Evolutionary conservation across 2,888 invertebrate genomes (phyloP), one percentile per base, ranked within the genome.

Genomic region (Drosophila aldrichi): DNA sequence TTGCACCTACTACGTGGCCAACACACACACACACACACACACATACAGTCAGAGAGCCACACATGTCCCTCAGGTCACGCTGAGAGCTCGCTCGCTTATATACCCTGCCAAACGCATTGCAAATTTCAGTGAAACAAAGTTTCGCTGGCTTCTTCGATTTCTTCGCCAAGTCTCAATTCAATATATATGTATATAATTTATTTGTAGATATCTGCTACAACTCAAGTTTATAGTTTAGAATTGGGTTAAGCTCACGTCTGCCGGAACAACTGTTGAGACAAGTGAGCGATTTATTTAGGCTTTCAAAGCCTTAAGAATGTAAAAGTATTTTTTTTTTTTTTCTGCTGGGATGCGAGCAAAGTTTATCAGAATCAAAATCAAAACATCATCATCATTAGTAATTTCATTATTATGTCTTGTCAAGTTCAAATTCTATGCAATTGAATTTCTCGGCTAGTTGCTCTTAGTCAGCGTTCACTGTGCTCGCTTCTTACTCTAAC

Each of bases 1-100:
- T 89, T 84, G 84, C 84, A 84, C 89, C 84, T 89, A 89, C 89
- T 86, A 84, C 84, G 84, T 84, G 84, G 78, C 76, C 52, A 59
- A 64, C 70, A 70, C 65, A 72, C 63, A 74, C 66, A 64, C 61
- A 59, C 34, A 38, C 56, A 48, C 48, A 34, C 66, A 65, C 64
- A 61, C 66, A 41, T 52, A 48, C 48, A 34, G 48, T 60, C 41
- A n/a, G 32, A 59, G 55, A 66, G 68, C 64, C 66, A 65, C 64
- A 61, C 69, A 77, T 59, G 63, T 32, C 32, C 38, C 48, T 49
- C 36, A 48, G 25, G 77, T 62, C 49, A 59, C 62, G 56, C 36
- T 41, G 18, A 43, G 34, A 16, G 36, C 29, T 20, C 61, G 40
- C 55, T 40, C 58, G 25, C 48, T 25, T 25, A 10, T 51, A 72